phyloP scores from a whole-genome alignment of 1,140 invertebrate species.

The Rhopalosiphum padi region DNA sequence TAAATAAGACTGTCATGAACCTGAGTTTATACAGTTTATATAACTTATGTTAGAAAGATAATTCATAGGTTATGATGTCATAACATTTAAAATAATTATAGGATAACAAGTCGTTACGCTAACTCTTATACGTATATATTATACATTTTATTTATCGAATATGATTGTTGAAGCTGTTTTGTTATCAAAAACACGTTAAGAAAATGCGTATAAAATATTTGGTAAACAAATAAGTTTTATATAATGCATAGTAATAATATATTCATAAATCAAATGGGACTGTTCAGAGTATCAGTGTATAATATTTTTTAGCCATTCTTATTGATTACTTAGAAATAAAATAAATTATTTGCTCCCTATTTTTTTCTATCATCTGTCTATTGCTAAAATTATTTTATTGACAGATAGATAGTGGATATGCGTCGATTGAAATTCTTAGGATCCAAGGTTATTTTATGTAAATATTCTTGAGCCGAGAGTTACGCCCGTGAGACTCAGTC shows the following conservation, averaged over 20 bases:
- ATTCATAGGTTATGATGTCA: no score
- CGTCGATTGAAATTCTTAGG: background rate
- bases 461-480: conserved; percentile 22
- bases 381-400: background rate
- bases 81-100: no score
- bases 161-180: background rate
- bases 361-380: background rate
- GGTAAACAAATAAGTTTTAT: background rate
- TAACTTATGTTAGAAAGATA: no score
- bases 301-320: background rate
- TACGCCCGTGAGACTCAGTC: background rate
- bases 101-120: no score
- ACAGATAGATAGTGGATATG: background rate
- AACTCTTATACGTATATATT: no score
- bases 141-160: background rate
- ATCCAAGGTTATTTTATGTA: background rate
- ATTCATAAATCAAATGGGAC: background rate
- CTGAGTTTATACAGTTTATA: no score
- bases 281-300: background rate
- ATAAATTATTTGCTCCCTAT: background rate
- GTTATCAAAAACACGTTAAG: background rate
- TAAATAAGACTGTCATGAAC: no score
- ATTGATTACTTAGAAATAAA: background rate
- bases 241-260: background rate
- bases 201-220: background rate